These are phyloP conservation scores for Sphenopsis melanotis DNA, from an alignment of 2,797 vertebrate species.

Conservation along the genomic window DNA sequence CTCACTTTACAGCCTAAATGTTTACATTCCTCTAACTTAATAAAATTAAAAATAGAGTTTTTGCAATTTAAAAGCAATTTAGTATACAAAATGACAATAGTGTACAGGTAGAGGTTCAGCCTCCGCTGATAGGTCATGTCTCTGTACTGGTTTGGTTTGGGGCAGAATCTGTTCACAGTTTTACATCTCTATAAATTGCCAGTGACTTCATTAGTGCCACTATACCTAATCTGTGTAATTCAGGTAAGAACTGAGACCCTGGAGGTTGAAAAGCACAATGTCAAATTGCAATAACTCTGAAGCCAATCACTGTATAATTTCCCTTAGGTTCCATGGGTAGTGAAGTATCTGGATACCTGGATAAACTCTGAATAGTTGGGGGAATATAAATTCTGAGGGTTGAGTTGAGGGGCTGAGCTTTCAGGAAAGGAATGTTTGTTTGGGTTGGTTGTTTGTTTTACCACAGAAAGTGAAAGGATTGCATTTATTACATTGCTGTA, in stretches of 20 bases:
- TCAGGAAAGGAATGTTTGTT: not conserved
- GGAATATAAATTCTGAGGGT: not conserved
- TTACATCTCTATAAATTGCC: not conserved
- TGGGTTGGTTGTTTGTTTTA: not conserved
- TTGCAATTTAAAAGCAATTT: not conserved
- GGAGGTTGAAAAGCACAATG: not conserved
- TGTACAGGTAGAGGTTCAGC: not conserved
- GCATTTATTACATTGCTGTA: not conserved
- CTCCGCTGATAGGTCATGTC: not conserved
- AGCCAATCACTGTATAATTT: constrained; percentile 37
- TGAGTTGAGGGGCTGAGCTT: not conserved
- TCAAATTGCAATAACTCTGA: constrained; percentile 21
- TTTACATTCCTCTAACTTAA: not conserved
- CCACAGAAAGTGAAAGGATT: not conserved
- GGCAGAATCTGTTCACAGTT: not conserved
- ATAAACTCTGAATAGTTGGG: not conserved
- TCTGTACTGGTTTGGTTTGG: not conserved
- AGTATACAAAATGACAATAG: not conserved
- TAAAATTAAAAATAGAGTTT: not conserved
- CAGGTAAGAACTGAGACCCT: constrained; percentile 11
- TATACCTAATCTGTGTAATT: not conserved
- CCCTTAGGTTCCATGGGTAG: not conserved
- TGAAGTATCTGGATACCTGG: not conserved
- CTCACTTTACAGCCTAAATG: not conserved
- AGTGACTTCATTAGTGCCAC: constrained; percentile 1